Base-by-base conservation (phyloP, 2,797 vertebrate species). In the Channallabes apus region DNA sequence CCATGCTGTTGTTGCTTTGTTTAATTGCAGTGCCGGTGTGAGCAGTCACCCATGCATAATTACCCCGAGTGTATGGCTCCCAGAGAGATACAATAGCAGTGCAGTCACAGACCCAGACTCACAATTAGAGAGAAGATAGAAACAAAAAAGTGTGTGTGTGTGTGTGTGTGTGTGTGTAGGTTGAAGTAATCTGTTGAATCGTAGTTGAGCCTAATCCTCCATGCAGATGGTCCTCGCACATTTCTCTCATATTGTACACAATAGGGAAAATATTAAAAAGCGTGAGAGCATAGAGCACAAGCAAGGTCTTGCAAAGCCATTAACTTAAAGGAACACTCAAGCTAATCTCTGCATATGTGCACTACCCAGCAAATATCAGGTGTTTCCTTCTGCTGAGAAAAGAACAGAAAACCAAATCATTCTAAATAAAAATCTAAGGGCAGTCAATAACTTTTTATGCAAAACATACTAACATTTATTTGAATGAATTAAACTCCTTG, bases 41-140 rank as follows among this genome's bases (percentile, higher is more conserved):
- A 82, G 92, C 86, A 20, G 88, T 91, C 89, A 90, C 88, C 90
- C 89, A 56, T 91, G 89, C 85, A 88, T 92, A 92, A 93, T 93
- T 91, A 91, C 89, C 79, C 88, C 84, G 76, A 59, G 35, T 86
- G 85, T 80, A 64, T 87, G 89, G 90, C 91, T 76, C 67, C 79
- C 27, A 24, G 7, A 20, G 86, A 86, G 62, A 80, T 22, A 83
- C 73, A 88, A 68, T 29, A 80, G 82, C 32, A 73, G 83, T 69
- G 32, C 54, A 61, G 81, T 35, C 65, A 29, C 41, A 72, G 18
- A 59, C 76, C 18, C 51, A 65, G 79, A 35, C 71, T 82, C 79
- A 76, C 82, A 84, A 68, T 75, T 84, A 64, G 54, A 71, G 54
- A 80, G 22, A 73, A 82, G 46, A 84, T 59, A 68, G 72, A 69